Percentiles rank a stretch among this genome's conserved stretches.
Conservation (phyloP, 2,113 vertebrate genomes). For the Trichechus manatus region DNA sequence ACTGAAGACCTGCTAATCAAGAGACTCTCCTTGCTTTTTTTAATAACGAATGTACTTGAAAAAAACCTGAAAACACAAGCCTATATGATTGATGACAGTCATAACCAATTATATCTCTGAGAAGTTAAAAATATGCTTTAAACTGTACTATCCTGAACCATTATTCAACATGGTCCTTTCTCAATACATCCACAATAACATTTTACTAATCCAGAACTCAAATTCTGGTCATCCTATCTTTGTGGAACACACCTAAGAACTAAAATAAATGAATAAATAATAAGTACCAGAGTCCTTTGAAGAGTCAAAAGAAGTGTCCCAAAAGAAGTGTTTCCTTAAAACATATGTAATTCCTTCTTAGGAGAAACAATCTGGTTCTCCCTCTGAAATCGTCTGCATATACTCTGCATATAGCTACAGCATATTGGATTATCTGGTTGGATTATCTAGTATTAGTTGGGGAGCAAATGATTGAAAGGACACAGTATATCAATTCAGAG, state of each 20-base stretch:
- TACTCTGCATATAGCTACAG: background rate
- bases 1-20: background rate
- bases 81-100: slow-evolving; percentile 51
- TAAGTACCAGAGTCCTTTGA: background rate
- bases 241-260: background rate
- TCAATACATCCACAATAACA: background rate
- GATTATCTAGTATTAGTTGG: background rate
- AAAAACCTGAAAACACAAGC: background rate
- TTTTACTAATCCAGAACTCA: background rate
- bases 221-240: background rate
- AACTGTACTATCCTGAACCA: background rate
- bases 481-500: background rate
- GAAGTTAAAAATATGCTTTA: background rate
- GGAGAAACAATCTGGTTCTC: background rate
- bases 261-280: background rate
- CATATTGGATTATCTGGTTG: background rate
- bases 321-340: background rate
- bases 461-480: slow-evolving; percentile 46
- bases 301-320: background rate
- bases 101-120: background rate
- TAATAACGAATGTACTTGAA: background rate
- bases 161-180: background rate
- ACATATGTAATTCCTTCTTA: background rate
- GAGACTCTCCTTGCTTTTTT: background rate
- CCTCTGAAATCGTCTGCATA: background rate